phyloP scores from a whole-genome alignment of 2,113 vertebrate species.

The Ailurus styani region DNA sequence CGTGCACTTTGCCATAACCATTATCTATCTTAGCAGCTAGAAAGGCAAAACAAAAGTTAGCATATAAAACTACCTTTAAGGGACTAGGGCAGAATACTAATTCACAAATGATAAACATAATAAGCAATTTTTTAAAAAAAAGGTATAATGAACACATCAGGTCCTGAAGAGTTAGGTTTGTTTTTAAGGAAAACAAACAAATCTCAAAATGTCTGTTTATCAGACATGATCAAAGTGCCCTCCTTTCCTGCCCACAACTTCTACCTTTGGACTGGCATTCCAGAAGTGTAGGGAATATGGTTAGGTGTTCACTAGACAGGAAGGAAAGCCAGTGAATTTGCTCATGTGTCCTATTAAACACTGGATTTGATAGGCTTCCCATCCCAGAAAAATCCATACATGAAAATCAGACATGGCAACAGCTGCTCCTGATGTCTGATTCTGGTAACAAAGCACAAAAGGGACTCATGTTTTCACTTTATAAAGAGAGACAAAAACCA shows the following conservation, averaged over 20 bases:
- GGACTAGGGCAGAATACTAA: neutral
- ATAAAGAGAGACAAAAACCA: neutral
- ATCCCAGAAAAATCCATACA: neutral
- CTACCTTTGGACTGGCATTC: neutral
- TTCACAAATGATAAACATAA: neutral
- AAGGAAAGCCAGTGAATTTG: neutral
- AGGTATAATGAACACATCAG: neutral
- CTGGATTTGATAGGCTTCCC: neutral
- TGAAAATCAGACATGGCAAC: neutral
- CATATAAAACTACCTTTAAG: neutral
- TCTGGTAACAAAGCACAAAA: neutral
- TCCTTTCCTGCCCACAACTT: neutral
- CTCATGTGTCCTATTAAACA: neutral
- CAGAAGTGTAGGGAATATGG: neutral
- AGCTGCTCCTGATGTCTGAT: neutral
- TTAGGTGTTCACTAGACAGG: neutral
- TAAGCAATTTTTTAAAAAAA: neutral
- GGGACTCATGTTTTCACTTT: neutral
- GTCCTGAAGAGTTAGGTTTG: neutral
- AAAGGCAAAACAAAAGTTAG: conserved; percentile 69
- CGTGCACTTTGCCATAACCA: conserved; percentile 13
- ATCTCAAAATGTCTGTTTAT: neutral
- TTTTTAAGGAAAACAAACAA: neutral
- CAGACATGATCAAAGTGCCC: neutral
- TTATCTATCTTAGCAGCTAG: conserved; percentile 61